Evolutionary conservation across 2,888 invertebrate genomes (phyloP), one percentile per base, ranked within the genome.

Genomic region (Plebejus melissa): DNA sequence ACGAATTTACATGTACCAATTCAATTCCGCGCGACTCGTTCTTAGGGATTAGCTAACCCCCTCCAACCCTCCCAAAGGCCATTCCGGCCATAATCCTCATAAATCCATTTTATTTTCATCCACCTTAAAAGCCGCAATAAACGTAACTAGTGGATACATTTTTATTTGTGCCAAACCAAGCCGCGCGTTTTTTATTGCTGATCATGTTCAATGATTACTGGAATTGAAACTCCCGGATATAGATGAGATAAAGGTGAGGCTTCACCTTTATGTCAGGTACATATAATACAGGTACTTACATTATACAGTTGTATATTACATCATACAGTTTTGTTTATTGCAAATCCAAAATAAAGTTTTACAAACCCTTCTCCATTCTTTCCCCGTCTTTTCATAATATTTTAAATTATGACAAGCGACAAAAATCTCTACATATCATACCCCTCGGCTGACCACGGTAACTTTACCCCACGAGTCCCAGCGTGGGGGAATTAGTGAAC

Each of bases 51-150:
- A 92, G 90, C 89, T 88, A 54, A 84, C 82, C 85, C 82, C 84
- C 82, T 80, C 81, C 81, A 79, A 80, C 80, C 79, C 77, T 69
- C 82, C 81, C 82, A 82, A 83, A 84, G 87, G 85, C 88, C 88
- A 86, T 87, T 86, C 80, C 83, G 86, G 86, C 85, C 87, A 89
- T 92, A 92, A 92, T 92, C 91, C 90, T 81, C 86, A 89, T 89
- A 90, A 92, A 91, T 92, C 92, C 90, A 89, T 86, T 93, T 92
- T 92, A 92, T 91, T 90, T 90, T 92, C 91, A 93, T 93, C 92
- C 92, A 93, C 92, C 91, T 93, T 92, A 91, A 92, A 90, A 88
- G 87, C 90, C 85, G 86, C 88, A 89, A 91, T 92, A 91, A 92
- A 92, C 90, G 87, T 86, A 87, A 87, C 87, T 87, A 83, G 86